Evolutionary conservation across 2,797 vertebrate species (phyloP).

Genomic region (Phyllotis vaccarum): DNA sequence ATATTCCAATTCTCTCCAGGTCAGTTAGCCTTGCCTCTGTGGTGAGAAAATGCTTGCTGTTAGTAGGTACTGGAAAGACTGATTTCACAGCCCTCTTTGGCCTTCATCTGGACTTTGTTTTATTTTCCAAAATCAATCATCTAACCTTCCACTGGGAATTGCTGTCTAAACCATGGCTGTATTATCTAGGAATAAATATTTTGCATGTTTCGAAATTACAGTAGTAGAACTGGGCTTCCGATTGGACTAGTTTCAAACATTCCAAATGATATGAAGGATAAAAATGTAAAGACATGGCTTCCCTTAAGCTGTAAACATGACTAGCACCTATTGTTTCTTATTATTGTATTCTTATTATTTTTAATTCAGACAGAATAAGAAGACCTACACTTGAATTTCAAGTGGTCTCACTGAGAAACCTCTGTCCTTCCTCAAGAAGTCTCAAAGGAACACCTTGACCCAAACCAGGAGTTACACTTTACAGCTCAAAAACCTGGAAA

Average conservation of each 20-base stretch:
- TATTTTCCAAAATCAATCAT: neutral
- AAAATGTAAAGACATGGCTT: neutral
- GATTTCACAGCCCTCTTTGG: accelerated
- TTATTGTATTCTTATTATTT: neutral
- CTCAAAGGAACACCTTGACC: accelerated
- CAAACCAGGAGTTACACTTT: neutral
- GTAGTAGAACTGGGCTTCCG: neutral
- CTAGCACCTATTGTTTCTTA: neutral
- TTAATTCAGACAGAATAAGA: neutral
- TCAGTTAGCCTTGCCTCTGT: constrained; percentile 55
- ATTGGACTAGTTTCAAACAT: neutral
- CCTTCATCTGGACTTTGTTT: no score
- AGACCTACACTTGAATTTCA: neutral
- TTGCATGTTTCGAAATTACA: neutral
- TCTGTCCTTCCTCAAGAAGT: neutral
- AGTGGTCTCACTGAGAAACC: neutral
- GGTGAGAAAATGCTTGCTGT: neutral
- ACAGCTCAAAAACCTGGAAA: neutral
- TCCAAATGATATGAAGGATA: neutral
- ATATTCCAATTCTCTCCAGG: neutral
- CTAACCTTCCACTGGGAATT: neutral
- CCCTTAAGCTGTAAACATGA: neutral
- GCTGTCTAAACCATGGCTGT: neutral
- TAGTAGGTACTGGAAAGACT: neutral
- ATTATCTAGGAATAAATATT: neutral